A percentile compares a stretch with the other conserved stretches of the same genome.
Conservation (phyloP, 2,113 vertebrate genomes). For the Anarrhichthys ocellatus region DNA sequence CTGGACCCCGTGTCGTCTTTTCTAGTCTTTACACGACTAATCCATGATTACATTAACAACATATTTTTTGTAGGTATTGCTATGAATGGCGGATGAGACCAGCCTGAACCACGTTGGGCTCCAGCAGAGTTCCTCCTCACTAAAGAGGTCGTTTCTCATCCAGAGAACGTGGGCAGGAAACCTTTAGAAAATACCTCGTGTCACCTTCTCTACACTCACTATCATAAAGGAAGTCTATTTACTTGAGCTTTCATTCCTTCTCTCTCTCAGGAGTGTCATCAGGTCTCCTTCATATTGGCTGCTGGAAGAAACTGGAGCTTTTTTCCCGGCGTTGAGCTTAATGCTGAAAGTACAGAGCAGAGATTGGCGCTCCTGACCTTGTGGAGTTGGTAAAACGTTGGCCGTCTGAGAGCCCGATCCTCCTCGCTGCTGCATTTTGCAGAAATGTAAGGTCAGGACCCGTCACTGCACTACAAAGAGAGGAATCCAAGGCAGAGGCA, state of each 20-base stretch:
- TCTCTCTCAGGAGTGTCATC: constrained; percentile 27
- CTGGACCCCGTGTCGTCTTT: too few relatives aligned
- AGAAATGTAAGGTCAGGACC: constrained; percentile 43
- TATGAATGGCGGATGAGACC: too few relatives aligned
- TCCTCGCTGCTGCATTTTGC: constrained; percentile 2
- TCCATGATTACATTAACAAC: too few relatives aligned
- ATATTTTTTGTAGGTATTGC: too few relatives aligned
- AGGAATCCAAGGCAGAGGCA: background rate
- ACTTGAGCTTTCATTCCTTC: constrained; percentile 12
- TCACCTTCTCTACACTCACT: background rate
- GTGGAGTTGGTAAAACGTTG: background rate
- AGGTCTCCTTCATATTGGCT: constrained; percentile 15
- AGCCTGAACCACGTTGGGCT: too few relatives aligned
- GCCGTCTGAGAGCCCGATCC: constrained; percentile 37
- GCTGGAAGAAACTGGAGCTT: background rate
- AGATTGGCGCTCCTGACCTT: constrained; percentile 21
- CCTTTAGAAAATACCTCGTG: background rate
- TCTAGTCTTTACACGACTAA: too few relatives aligned
- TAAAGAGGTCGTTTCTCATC: too few relatives aligned
- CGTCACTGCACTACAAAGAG: background rate
- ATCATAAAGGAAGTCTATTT: background rate
- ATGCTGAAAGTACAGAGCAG: constrained; percentile 21
- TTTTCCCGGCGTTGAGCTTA: background rate
- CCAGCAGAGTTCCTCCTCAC: too few relatives aligned
- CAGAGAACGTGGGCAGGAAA: background rate